Conservation (phyloP, 2,888 invertebrate species). For the Subacronicta megacephala region DNA sequence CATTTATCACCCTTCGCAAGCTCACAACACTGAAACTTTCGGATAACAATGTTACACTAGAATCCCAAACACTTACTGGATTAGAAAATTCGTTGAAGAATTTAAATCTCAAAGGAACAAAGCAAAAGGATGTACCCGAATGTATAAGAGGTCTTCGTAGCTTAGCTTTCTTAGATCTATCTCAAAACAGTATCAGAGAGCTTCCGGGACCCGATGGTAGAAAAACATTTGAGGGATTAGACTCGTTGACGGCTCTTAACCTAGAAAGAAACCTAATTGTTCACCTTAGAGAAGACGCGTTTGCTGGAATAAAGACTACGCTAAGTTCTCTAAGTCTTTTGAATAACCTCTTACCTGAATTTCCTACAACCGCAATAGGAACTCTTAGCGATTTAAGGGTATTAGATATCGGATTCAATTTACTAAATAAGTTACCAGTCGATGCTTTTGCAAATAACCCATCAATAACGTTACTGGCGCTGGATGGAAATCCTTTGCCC, state of each 20-base stretch:
- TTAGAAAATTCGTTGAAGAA: conserved; percentile 95
- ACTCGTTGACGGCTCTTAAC: conserved; percentile 95
- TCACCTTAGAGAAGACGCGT: conserved; percentile 93
- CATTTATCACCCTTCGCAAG: conserved; percentile 93
- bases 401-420: conserved; percentile 97
- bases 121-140: conserved; percentile 94
- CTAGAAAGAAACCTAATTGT: conserved; percentile 96
- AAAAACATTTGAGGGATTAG: conserved; percentile 93
- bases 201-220: conserved; percentile 92
- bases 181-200: conserved; percentile 96
- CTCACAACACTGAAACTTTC: conserved; percentile 95
- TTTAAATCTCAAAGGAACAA: conserved; percentile 96
- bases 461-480: conserved; percentile 95
- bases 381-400: conserved; percentile 95
- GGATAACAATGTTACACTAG: conserved; percentile 95
- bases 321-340: conserved; percentile 96
- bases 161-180: conserved; percentile 96
- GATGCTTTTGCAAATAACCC: conserved; percentile 95
- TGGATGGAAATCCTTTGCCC: conserved; percentile 97
- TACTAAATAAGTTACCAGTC: conserved; percentile 94
- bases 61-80: conserved; percentile 92
- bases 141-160: conserved; percentile 94
- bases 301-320: conserved; percentile 94
- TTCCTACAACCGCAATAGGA: conserved; percentile 95
- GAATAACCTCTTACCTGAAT: conserved; percentile 96